phyloP scores from a whole-genome alignment of 1,140 invertebrate genomes.

The Drosophila pandora region DNA sequence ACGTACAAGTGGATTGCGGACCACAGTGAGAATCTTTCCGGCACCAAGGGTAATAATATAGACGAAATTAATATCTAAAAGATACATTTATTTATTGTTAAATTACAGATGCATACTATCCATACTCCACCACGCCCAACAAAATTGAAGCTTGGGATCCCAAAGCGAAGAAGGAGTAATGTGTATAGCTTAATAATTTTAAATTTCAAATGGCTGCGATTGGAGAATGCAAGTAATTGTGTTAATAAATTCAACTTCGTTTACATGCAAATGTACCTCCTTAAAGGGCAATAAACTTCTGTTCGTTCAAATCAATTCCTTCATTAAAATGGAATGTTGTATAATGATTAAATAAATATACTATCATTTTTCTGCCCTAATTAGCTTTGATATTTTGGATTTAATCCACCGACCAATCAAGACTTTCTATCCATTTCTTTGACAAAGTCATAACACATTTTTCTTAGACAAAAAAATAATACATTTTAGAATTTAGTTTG shows the following conservation, averaged over 20 bases:
- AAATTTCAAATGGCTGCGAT: conserved; percentile 42
- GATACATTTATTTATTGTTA: not conserved
- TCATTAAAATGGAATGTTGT: no score
- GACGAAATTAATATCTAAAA: not conserved
- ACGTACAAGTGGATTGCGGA: conserved; percentile 94
- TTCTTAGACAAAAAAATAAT: no score
- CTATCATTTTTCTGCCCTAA: no score
- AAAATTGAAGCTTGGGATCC: conserved; percentile 95
- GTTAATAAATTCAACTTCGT: conserved; percentile 56
- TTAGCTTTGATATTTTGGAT: no score
- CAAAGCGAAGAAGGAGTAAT: conserved; percentile 58
- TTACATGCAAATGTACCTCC: conserved; percentile 12
- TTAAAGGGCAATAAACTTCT: not conserved
- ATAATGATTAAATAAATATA: no score
- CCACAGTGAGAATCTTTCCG: conserved; percentile 93
- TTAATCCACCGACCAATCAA: no score
- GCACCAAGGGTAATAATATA: conserved; percentile 86
- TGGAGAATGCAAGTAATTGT: conserved; percentile 1
- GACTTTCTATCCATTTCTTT: no score
- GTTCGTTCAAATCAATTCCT: not conserved
- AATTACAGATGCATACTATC: conserved; percentile 89
- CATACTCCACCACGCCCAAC: conserved; percentile 93
- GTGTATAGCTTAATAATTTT: conserved; percentile 51
- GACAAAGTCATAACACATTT: no score
- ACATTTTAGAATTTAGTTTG: no score